These are phyloP conservation scores for Liparis tanakae DNA, from an alignment of 2,797 vertebrate species.

Conservation along the genomic window DNA sequence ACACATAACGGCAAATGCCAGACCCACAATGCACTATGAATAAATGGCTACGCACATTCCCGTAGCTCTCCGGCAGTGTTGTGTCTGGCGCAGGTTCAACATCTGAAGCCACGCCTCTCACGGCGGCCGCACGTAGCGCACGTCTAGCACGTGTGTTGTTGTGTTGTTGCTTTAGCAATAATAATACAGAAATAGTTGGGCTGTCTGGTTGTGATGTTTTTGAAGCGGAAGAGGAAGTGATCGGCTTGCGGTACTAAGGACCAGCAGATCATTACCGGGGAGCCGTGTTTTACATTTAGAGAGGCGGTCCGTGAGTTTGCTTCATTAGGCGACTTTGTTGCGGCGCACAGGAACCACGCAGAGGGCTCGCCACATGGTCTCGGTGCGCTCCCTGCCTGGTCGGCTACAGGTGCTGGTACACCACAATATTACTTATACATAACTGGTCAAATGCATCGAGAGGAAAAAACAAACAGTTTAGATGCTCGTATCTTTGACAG, in stretches of 20 bases:
- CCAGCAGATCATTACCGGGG: no score
- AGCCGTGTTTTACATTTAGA: background rate
- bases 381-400: background rate
- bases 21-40: background rate
- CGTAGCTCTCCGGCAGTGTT: background rate
- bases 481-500: background rate
- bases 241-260: background rate
- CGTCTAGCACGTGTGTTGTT: no score
- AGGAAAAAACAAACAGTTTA: background rate
- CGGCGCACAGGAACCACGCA: background rate
- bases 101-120: background rate
- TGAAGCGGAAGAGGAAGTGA: background rate
- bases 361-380: background rate
- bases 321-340: background rate
- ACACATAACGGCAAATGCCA: slow-evolving; percentile 9
- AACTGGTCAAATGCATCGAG: background rate
- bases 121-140: background rate
- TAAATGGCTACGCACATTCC: background rate
- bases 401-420: background rate
- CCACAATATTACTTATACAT: background rate
- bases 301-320: background rate
- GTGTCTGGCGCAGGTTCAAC: background rate
- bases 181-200: background rate
- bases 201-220: background rate
- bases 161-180: background rate